Evolutionary conservation across 2,113 vertebrate species (phyloP).

Genomic region (Kryptolebias marmoratus): DNA sequence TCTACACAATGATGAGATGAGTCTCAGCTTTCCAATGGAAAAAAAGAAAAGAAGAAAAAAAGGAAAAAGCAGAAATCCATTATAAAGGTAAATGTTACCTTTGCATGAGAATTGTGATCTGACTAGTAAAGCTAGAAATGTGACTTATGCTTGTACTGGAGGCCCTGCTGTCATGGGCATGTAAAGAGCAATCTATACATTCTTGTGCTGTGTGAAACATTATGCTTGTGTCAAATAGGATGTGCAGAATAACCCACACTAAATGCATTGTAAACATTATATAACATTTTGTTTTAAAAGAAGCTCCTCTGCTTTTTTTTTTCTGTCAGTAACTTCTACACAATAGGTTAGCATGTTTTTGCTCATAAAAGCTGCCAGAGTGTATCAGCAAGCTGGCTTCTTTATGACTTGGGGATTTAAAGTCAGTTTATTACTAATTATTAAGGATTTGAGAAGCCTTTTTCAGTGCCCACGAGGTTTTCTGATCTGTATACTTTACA

Average conservation of each 20-base stretch:
- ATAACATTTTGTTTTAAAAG: constrained; percentile 10
- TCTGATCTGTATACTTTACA: too few relatives aligned
- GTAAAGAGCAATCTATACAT: constrained; percentile 50
- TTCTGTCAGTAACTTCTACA: not conserved
- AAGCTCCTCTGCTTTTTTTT: not conserved
- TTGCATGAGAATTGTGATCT: constrained; percentile 78
- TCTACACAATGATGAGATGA: constrained; percentile 75
- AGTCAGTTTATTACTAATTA: too few relatives aligned
- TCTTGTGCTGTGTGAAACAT: constrained; percentile 36
- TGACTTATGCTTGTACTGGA: constrained; percentile 58
- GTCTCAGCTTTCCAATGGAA: constrained; percentile 58
- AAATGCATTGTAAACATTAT: not conserved
- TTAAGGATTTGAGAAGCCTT: too few relatives aligned
- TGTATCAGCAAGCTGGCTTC: not conserved
- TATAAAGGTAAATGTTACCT: constrained; percentile 84
- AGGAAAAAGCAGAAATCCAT: constrained; percentile 73
- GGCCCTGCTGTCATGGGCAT: constrained; percentile 47
- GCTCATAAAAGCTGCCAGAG: not conserved
- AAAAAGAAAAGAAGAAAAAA: constrained; percentile 58
- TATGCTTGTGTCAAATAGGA: constrained; percentile 33
- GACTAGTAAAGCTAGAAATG: constrained; percentile 47
- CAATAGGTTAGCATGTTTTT: not conserved
- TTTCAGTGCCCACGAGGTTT: too few relatives aligned
- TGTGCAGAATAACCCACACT: constrained; percentile 6
- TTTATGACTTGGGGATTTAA: not conserved